These are phyloP conservation scores for Tribolium madens DNA, from an alignment of 1,140 invertebrate species.

Conservation along the genomic window DNA sequence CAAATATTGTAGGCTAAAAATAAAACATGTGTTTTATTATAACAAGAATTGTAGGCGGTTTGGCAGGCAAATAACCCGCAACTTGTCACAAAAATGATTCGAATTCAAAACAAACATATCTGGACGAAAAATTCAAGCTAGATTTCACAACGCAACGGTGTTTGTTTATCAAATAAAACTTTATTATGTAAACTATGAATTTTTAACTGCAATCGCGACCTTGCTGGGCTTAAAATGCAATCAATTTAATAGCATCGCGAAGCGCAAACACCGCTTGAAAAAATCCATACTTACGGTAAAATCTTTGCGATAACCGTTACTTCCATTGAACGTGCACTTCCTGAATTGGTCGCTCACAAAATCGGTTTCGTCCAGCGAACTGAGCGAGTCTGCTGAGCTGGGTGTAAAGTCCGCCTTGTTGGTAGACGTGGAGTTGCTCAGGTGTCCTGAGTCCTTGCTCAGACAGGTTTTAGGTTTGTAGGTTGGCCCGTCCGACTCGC, in stretches of 20 bases:
- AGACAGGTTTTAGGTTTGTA: conserved; percentile 56
- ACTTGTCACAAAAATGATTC: conserved; percentile 42
- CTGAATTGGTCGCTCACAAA: conserved; percentile 61
- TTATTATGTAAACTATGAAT: conserved; percentile 31
- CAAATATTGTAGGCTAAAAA: conserved; percentile 65
- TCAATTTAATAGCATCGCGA: too few relatives aligned
- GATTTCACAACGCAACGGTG: conserved; percentile 3
- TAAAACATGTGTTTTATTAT: conserved; percentile 54
- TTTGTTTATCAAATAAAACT: conserved; percentile 38
- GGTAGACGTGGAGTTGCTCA: conserved; percentile 60
- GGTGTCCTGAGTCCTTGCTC: conserved; percentile 64
- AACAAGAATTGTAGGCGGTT: conserved; percentile 24
- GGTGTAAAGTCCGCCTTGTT: conserved; percentile 62
- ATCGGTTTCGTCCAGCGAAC: conserved; percentile 65
- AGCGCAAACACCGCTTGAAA: too few relatives aligned
- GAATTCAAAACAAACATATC: conserved; percentile 24
- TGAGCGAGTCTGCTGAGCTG: conserved; percentile 63
- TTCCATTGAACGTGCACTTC: conserved; percentile 53
- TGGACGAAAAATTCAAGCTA: background rate
- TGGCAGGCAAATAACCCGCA: conserved; percentile 42
- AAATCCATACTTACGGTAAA: conserved; percentile 37
- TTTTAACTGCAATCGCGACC: conserved; percentile 10
- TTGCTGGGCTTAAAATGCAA: too few relatives aligned
- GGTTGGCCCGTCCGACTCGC: conserved; percentile 59
- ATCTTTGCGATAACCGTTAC: conserved; percentile 56